Percentiles rank a stretch among this genome's conserved stretches.
Conservation (phyloP, 1,140 invertebrate genomes). For the Trypoxylus dichotomus region DNA sequence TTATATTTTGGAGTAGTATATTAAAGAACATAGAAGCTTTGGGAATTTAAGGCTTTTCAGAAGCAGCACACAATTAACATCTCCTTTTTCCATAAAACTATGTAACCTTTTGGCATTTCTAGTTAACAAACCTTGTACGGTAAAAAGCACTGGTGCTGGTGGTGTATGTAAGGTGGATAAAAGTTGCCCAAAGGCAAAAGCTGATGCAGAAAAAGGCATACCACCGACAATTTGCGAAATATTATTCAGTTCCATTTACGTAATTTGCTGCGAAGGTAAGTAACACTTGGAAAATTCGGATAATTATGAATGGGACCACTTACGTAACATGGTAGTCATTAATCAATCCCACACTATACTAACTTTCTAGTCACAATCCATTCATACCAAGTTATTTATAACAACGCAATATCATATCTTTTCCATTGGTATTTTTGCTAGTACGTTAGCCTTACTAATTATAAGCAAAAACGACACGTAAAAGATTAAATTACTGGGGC, state of each 20-base stretch:
- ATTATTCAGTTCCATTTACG: conserved; percentile 40
- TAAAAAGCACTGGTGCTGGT: conserved; percentile 38
- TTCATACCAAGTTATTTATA: too few relatives aligned
- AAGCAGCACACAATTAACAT: too few relatives aligned
- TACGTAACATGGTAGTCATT: too few relatives aligned
- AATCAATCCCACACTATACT: too few relatives aligned
- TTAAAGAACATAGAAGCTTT: too few relatives aligned
- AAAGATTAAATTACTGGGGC: not conserved
- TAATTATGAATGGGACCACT: too few relatives aligned
- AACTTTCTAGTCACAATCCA: too few relatives aligned
- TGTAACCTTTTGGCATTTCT: not conserved
- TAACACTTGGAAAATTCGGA: not conserved
- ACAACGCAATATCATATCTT: too few relatives aligned
- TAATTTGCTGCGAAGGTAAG: conserved; percentile 49
- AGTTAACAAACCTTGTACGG: conserved; percentile 34
- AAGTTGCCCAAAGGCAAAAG: conserved; percentile 44
- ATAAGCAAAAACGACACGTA: not conserved
- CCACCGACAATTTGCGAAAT: conserved; percentile 46
- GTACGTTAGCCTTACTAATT: not conserved
- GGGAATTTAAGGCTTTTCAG: too few relatives aligned
- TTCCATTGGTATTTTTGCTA: too few relatives aligned
- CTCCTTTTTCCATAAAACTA: not conserved
- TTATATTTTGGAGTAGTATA: too few relatives aligned
- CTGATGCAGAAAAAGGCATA: conserved; percentile 42
- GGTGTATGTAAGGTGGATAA: conserved; percentile 45